Base-by-base conservation (phyloP, 92 coral and sea anemone species). In the Porites rus region DNA sequence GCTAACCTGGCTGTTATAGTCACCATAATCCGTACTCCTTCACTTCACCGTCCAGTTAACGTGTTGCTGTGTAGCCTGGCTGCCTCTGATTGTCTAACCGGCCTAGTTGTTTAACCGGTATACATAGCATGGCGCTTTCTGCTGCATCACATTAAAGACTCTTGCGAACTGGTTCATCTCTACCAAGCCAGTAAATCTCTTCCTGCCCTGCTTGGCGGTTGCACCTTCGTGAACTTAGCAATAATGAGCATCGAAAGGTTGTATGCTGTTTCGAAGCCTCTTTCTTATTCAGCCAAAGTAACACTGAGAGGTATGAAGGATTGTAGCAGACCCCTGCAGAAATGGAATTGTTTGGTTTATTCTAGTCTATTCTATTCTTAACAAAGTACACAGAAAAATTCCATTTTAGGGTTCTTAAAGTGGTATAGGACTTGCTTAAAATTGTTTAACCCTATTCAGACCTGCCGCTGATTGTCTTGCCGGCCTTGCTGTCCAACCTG, bases 51-150 rank as follows among this genome's bases (percentile, higher is more conserved):
- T 11, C 87, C 90, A 1, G 75, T 86, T 20, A 86, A 90, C 70
- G 85, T 90, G 13, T 64, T 90, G 22, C 84, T 90, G 64, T 90
- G 93, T 68, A 51, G 61, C 64, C 83, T 90, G 38, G 90, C 31
- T 28, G 31, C 31, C 31, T 28, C 31, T 28, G 31, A 28, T 28
- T 28, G 3, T 28, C 31, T 28, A 88, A 69, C 77, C 22, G 93
- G 93, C 51, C 54, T 90, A 28, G 19, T 81, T 46, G 83, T 74
- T 11, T 83, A 80, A 50, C 88, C 91, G 1, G 50, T 81, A 87
- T 90, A 86, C 54, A 31, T 51, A 0, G 82, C 31, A 28, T 28
- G 31, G 31, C 31, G 31, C 31, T 28, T 28, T 28, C 31, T 28
- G 31, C 31, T 28, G 3, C 31, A 28, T 28, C 31, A 28, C 31